phyloP scores from a whole-genome alignment of 2,797 vertebrate species.

The Huso huso region DNA sequence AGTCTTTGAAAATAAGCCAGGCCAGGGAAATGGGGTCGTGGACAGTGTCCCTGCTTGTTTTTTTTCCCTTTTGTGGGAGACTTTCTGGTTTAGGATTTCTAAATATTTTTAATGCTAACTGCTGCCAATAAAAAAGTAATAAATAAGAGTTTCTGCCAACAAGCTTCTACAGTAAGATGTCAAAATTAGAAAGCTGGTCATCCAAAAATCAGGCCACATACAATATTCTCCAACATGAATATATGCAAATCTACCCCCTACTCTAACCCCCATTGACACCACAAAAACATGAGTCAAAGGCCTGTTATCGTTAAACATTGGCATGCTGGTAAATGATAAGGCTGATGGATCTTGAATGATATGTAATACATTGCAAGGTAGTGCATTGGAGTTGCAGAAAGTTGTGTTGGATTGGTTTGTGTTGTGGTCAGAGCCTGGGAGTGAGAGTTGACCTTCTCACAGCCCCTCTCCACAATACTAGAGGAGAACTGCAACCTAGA shows the following conservation, averaged over 20 bases:
- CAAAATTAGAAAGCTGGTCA: conserved; percentile 10
- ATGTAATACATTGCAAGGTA: no score
- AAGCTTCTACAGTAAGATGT: neutral
- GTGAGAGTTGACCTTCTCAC: no score
- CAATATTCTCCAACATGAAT: no score
- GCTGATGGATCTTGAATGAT: no score
- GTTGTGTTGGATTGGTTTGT: no score
- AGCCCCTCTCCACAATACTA: no score
- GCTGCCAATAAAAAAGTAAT: neutral
- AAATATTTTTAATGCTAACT: neutral
- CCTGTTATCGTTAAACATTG: neutral
- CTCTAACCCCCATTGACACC: neutral
- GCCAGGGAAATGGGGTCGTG: neutral
- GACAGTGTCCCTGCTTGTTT: neutral
- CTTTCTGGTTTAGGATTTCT: neutral
- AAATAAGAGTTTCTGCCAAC: no score
- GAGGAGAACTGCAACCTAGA: no score
- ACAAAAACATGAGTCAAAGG: neutral
- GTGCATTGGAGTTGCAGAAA: no score
- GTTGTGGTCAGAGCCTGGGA: no score
- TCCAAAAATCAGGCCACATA: conserved; percentile 12
- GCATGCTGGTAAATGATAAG: neutral
- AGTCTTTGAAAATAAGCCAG: conserved; percentile 6
- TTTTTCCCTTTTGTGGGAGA: neutral
- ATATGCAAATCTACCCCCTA: no score